Evolutionary conservation across 2,113 vertebrate genomes (phyloP).

Genomic region (Leiothrix lutea): DNA sequence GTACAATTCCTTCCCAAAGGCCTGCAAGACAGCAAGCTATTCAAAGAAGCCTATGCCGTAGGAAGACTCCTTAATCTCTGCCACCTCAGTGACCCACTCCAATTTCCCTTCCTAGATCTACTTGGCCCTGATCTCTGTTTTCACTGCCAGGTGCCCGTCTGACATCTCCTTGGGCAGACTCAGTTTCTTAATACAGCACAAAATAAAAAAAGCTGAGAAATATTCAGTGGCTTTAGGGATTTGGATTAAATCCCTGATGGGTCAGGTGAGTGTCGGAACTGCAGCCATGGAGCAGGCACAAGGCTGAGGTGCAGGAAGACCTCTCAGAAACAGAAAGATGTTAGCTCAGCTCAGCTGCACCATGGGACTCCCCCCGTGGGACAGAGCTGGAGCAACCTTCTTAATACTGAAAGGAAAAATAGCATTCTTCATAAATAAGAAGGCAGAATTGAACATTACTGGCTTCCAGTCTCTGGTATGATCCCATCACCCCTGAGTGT

Average conservation of each 20-base stretch:
- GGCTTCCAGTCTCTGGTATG: fast-evolving
- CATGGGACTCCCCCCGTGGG: background rate
- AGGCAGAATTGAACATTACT: background rate
- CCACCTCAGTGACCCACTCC: background rate
- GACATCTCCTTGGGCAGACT: background rate
- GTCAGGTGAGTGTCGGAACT: background rate
- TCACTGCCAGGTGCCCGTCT: background rate
- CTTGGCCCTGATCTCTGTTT: background rate
- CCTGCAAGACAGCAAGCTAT: background rate
- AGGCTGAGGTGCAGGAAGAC: background rate
- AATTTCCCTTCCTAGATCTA: background rate
- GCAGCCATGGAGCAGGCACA: background rate
- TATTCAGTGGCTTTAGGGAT: background rate
- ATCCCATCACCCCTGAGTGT: background rate
- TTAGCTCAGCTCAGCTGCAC: background rate
- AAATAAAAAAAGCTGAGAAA: background rate
- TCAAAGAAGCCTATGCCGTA: background rate
- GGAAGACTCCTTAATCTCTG: background rate
- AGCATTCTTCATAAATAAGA: background rate
- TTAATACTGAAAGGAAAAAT: background rate
- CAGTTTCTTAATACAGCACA: background rate
- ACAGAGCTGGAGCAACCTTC: background rate
- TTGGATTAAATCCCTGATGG: background rate
- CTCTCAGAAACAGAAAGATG: background rate
- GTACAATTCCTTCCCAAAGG: background rate